Evolutionary conservation across 2,797 vertebrate species (phyloP), one percentile per base, ranked within the genome.

Genomic region (Sebastes nivosus): DNA sequence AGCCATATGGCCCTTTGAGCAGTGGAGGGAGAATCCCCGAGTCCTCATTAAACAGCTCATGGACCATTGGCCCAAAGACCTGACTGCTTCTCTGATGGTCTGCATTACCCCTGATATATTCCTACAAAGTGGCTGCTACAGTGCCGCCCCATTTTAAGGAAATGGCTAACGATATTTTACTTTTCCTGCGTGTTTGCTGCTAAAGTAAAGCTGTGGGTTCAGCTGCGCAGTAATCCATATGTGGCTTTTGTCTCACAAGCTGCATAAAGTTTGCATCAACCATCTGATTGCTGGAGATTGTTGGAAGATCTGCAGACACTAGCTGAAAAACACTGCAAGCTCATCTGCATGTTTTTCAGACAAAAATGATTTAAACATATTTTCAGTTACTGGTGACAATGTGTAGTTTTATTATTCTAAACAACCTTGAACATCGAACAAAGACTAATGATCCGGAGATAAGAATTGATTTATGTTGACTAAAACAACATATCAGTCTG

Each of bases 1-100:
- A 90, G 88, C 92, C 94, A 94, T 94, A 93, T 94, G 94, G 93
- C 84, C 80, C 86, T 93, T 81, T 89, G 84, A 92, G 87, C 86
- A 81, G 84, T 82, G 68, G 82, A 91, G 82, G 77, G 89, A 92
- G 84, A 88, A 88, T 92, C 88, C 88, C 89, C 1, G 67, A 85
- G 83, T 90, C 84, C 87, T 91, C 92, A 93, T 94, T 93, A 90
- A 91, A 94, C 84, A 88, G 86, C 83, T 92, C 91, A 93, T 90
- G 90, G 91, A 90, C 91, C 91, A 93, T 86, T 92, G 91, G 91
- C 88, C 87, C 85, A 87, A 86, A 92, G 90, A 93, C 82, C 86
- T 82, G 68, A 80, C 75, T 89, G 82, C 79, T 86, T 86, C 87
- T 87, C 83, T 85, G 77, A 89, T 81, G 75, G 80, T 81, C 87